These are phyloP conservation scores for Metellina segmentata DNA, from an alignment of 2,888 invertebrate genomes.

Conservation along the genomic window DNA sequence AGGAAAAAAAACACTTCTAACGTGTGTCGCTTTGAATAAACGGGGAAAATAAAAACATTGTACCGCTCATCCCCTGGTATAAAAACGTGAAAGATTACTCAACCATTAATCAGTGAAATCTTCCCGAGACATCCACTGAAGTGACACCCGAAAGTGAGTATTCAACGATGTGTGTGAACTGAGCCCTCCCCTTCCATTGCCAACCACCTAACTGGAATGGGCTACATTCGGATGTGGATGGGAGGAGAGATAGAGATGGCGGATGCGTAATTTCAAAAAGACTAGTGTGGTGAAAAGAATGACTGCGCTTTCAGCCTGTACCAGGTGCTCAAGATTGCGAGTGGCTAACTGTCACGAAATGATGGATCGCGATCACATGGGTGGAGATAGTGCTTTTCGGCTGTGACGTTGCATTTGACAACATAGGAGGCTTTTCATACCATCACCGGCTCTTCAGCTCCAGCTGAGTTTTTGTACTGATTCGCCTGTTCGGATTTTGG, in stretches of 20 bases:
- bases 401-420: constrained; percentile 41
- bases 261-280: constrained; percentile 48
- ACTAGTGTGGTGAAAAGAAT: constrained; percentile 8
- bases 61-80: too few species aligned
- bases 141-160: constrained; percentile 36
- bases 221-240: background rate
- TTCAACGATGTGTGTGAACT: constrained; percentile 25
- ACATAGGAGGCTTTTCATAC: constrained; percentile 33
- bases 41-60: too few species aligned
- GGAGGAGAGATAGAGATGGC: constrained; percentile 32
- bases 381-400: constrained; percentile 57
- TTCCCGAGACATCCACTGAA: background rate
- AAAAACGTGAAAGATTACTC: too few species aligned
- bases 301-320: constrained; percentile 6
- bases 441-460: constrained; percentile 51
- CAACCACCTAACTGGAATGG: constrained; percentile 43
- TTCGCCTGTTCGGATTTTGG: background rate
- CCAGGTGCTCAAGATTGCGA: constrained; percentile 71
- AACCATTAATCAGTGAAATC: too few species aligned
- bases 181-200: constrained; percentile 25
- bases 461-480: constrained; percentile 63
- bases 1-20: too few species aligned
- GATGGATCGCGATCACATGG: constrained; percentile 55
- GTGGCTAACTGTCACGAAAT: constrained; percentile 39
- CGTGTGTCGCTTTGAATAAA: too few species aligned